phyloP scores from a whole-genome alignment of 2,888 invertebrate species.

The Hoplodrina ambigua region DNA sequence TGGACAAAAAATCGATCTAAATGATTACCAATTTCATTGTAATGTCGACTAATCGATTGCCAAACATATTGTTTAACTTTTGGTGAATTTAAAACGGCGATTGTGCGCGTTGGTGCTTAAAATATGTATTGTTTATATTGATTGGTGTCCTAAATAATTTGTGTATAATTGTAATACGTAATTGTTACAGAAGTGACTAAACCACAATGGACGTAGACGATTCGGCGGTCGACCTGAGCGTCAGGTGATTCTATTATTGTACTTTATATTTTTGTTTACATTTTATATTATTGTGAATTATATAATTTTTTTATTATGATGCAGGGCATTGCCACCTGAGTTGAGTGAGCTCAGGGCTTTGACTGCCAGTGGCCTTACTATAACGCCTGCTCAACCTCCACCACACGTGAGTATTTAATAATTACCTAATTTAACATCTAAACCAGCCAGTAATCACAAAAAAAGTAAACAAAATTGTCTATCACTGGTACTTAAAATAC shows the following conservation, averaged over 20 bases:
- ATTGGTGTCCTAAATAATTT: constrained; percentile 64
- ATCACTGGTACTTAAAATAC: constrained; percentile 1
- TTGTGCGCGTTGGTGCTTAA: constrained; percentile 29
- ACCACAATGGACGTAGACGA: constrained; percentile 96
- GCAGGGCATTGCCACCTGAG: constrained; percentile 87
- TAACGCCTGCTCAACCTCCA: constrained; percentile 91
- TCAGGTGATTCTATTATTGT: constrained; percentile 90
- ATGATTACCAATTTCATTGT: constrained; percentile 62
- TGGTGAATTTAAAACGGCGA: constrained; percentile 26
- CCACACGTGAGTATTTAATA: constrained; percentile 82
- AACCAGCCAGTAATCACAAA: neutral
- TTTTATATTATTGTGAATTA: constrained; percentile 56
- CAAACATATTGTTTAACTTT: constrained; percentile 35
- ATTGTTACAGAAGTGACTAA: constrained; percentile 72
- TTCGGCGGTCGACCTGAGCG: constrained; percentile 96
- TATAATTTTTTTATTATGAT: constrained; percentile 61
- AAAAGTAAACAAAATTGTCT: neutral
- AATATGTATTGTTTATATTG: constrained; percentile 68
- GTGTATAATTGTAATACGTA: constrained; percentile 68
- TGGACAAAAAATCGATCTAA: constrained; percentile 68
- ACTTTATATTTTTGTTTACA: constrained; percentile 54
- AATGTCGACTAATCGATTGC: constrained; percentile 54
- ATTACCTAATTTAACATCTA: neutral
- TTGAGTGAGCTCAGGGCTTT: constrained; percentile 91
- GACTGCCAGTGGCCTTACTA: constrained; percentile 91